Evolutionary conservation across 1,140 invertebrate species (phyloP), one percentile per base, ranked within the genome.

Genomic region (Penaeus vannamei): DNA sequence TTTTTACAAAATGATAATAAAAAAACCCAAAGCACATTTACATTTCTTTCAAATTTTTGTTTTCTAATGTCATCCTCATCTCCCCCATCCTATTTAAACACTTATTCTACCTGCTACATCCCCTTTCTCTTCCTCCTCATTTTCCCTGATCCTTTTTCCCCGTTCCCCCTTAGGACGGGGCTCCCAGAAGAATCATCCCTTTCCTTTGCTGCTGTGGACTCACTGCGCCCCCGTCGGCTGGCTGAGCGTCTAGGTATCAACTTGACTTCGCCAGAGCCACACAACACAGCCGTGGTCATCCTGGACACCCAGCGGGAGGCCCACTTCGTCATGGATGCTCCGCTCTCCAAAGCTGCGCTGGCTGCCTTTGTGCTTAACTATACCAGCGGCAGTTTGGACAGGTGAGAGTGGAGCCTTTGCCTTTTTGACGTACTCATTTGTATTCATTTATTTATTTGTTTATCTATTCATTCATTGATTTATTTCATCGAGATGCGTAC

Each of bases 301-400:
- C 69, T 89, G 8, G 87, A 89, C 69, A 46, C 84, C 12, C n/a
- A 84, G 32, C 60, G 76, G 60, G 87, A 89, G n/a, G 53, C 82
- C 12, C 87, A 89, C 60, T 89, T 89, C 42, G 83, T 89, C 76
- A 84, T 89, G 82, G 87, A 89, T n/a, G 87, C 87, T 60, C 77
- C 69, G 42, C 79, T 89, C 36, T 89, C 87, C 19, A 89, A 89
- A 53, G 59, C 46, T 14, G 66, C 87, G 22, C 79, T 89, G 29
- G 87, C 83, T 12, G 79, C 60, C 32, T 89, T 89, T 72, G 84
- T 89, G n/a, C 66, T 89, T 14, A 89, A 89, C 69, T 89, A 89
- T 66, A 89, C 87, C 12, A 42, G 84, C 53, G 87, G 87, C 1
- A 36, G 76, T 1, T 26, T 89, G 14, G 87, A 85, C 32, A 84